Base-by-base conservation (phyloP, 2,113 vertebrate species). In the Phalacrocorax pelagicus region DNA sequence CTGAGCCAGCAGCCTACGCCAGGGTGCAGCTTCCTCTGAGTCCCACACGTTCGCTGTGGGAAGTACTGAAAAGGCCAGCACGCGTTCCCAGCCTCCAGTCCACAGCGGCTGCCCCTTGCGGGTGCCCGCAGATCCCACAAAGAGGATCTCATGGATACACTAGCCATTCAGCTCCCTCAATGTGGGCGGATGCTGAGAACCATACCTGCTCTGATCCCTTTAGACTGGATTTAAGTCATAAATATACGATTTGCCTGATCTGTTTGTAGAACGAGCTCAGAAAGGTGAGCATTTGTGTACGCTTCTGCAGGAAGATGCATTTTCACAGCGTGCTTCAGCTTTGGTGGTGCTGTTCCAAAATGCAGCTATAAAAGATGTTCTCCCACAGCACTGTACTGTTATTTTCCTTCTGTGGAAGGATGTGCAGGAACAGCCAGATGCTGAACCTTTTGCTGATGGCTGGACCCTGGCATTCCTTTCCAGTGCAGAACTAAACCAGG, bases 11-110 rank as follows among this genome's bases (percentile, higher is more conserved):
- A 92, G 62, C 40, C 51, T 52, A n/a, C 36, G 16, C 40, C 2
- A 19, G 20, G 40, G 83, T 23, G 47, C 14, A 17, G 15, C 7
- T 23, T 59, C 58, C 67, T 59, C 29, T 0, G 26, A 47, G 72
- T 24, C 30, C 58, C 20, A 23, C 29, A 19, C 0, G 0, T 38
- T 61, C 23, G 40, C 40, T 36, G 6, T 0, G 5, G 55, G 34
- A 59, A 66, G 59, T 12, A 42, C 11, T 3, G 4, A 15, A 23
- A 40, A 57, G 26, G 34, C 46, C 81, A 57, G 54, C 8, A 18
- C 3, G 9, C 1, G 1, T 12, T 14, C 17, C 3, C 36, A 12
- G 27, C 10, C 36, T 52, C 13, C 34, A 26, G 24, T 6, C 70
- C n/a, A 23, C 29, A 63, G 38, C 1, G 4, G 46, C 29, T 74